Percentiles rank a stretch among this genome's conserved stretches.
These are phyloP conservation scores for Idaea dimidiata DNA, from an alignment of 2,888 invertebrate species.

Conservation along the genomic window DNA sequence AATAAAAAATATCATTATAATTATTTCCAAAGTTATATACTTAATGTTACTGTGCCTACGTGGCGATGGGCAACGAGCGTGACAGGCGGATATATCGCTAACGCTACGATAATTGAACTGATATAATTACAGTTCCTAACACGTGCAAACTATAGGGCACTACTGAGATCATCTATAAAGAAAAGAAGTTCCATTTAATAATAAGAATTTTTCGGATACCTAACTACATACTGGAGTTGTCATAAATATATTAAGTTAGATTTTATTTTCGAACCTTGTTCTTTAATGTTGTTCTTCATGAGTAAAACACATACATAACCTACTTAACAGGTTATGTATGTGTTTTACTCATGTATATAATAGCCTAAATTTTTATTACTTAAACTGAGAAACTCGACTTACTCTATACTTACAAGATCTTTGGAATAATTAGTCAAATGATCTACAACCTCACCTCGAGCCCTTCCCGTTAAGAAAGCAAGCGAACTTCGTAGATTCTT, in stretches of 20 bases:
- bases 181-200: too few species aligned
- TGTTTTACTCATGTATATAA: background rate
- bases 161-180: background rate
- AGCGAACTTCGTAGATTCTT: background rate
- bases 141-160: background rate
- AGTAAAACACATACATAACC: too few species aligned
- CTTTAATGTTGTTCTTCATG: too few species aligned
- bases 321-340: too few species aligned
- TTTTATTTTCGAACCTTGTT: too few species aligned
- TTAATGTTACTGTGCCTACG: background rate
- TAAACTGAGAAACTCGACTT: background rate
- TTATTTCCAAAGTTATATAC: background rate
- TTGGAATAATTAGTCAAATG: background rate
- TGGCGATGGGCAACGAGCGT: background rate
- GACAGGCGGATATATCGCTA: background rate
- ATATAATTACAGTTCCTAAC: background rate
- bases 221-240: too few species aligned
- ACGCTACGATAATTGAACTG: background rate
- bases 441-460: background rate
- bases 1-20: background rate
- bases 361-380: background rate
- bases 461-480: background rate
- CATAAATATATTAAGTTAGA: too few species aligned
- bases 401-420: background rate
- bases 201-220: too few species aligned